Evolutionary conservation across 2,888 invertebrate species (phyloP), one percentile per base, ranked within the genome.

Genomic region (Dasypolia templi): DNA sequence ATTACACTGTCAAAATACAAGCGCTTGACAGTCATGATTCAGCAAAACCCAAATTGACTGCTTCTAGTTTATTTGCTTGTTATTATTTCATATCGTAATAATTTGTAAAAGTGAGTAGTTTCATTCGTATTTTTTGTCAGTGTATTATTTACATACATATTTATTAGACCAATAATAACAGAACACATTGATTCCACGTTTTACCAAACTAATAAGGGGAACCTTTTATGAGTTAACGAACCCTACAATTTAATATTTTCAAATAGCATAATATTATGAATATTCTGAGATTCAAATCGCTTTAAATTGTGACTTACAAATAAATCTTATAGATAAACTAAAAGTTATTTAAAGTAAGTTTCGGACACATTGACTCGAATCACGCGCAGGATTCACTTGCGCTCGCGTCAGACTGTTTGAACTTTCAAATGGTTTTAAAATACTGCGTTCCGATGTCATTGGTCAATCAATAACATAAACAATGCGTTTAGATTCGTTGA

Each of bases 401-500:
- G n/a, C 6, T 26, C 46, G 17, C 19, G 35, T 19, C 35, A 78
- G 35, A 29, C 29, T n/a, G 42, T 42, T 11, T 32, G n/a, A 58
- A 35, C 14, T 17, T 35, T 75, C 3, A 26, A 42, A 65, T 29
- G n/a, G 32, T 46, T 63, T 81, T n/a, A 49, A 65, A 75, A 65
- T 44, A 62, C 61, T 51, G 59, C 44, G 61, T 77, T 79, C 61
- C 65, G 68, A 76, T 58, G 46, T 82, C 32, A 78, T 82, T 67
- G 72, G 66, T 72, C 58, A 71, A 53, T 26, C 42, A 61, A 72
- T 78, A 80, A 58, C 42, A 62, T 72, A 62, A 51, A 81, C 35
- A 66, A 82, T 78, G 58, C 75, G 83, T 81, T 77, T 82, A 91
- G 88, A 88, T 91, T 92, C 90, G 89, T 89, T 90, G 89, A 88